phyloP scores from a whole-genome alignment of 2,797 vertebrate genomes.

The Malurus leucopterus region DNA sequence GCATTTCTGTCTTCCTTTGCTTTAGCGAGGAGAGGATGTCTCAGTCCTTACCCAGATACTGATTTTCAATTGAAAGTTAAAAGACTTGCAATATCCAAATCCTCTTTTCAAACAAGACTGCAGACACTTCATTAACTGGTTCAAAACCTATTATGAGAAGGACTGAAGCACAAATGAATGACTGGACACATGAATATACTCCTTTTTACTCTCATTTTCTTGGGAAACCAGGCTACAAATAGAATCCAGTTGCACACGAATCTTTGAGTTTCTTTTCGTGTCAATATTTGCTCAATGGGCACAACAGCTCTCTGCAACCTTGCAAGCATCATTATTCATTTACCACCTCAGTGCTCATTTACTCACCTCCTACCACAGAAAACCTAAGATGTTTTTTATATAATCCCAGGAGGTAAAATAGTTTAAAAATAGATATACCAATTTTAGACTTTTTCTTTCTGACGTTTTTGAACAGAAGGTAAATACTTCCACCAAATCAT shows the following conservation, averaged over 20 bases:
- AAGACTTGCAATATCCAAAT: not conserved
- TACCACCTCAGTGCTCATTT: not conserved
- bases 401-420: not conserved
- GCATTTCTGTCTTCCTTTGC: not conserved
- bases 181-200: not conserved
- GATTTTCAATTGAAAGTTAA: not conserved
- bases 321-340: not conserved
- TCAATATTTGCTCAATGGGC: not conserved
- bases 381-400: not conserved
- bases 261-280: not conserved
- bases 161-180: not conserved
- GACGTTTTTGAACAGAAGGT: not conserved
- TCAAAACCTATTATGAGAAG: not conserved
- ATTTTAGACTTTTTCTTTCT: constrained; percentile 2
- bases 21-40: not conserved
- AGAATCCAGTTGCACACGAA: not conserved
- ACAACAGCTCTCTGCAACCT: not conserved
- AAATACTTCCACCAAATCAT: not conserved
- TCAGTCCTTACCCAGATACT: not conserved
- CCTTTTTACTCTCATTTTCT: not conserved
- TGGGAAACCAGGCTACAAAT: not conserved
- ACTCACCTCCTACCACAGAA: not conserved
- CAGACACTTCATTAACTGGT: not conserved
- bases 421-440: not conserved
- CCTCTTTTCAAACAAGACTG: not conserved